Conservation (phyloP, 2,797 vertebrate species). For the Myotis daubentonii region DNA sequence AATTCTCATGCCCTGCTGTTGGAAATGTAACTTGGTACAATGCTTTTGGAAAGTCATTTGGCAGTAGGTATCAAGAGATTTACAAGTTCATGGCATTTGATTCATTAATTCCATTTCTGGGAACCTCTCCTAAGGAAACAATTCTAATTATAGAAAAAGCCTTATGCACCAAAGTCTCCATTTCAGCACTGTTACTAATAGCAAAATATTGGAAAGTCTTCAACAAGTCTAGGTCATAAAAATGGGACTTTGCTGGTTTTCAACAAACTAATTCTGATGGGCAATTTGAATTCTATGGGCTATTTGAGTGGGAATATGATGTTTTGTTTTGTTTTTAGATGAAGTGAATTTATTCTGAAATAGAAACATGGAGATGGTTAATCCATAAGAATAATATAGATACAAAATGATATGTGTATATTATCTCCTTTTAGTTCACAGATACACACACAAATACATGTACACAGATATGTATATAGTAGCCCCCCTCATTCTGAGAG, state of each 20-base stretch:
- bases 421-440: neutral
- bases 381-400: neutral
- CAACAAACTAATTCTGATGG: slow-evolving; percentile 33
- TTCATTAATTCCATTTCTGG: slow-evolving; percentile 80
- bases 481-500: neutral
- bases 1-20: slow-evolving; percentile 57
- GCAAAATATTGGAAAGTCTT: slow-evolving; percentile 53
- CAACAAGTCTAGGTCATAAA: slow-evolving; percentile 39
- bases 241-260: slow-evolving; percentile 18
- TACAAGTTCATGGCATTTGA: slow-evolving; percentile 78
- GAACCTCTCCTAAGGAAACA: slow-evolving; percentile 79
- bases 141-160: slow-evolving; percentile 78
- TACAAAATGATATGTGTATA: neutral
- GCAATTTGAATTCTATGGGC: neutral
- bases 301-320: neutral
- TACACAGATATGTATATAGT: neutral
- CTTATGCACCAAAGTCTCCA: slow-evolving; percentile 64
- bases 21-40: slow-evolving; percentile 70
- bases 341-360: slow-evolving; percentile 46
- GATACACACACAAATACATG: neutral
- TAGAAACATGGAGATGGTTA: neutral
- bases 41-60: slow-evolving; percentile 72
- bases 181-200: slow-evolving; percentile 66
- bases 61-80: slow-evolving; percentile 74
- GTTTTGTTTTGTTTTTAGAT: neutral